Conservation (phyloP, 2,113 vertebrate genomes). For the Pseudorasbora parva region DNA sequence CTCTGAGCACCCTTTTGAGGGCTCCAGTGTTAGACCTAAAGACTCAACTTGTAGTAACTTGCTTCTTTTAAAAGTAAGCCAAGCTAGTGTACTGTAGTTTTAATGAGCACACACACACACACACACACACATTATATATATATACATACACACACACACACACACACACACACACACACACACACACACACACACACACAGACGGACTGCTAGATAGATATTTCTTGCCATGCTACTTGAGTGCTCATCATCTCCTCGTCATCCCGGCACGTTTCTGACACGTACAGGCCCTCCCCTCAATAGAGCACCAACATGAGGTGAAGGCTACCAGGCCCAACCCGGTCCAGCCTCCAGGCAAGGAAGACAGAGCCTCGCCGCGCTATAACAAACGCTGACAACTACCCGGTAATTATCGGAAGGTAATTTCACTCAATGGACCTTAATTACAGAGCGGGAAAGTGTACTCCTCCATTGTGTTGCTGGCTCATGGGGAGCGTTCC, state of each 20-base stretch:
- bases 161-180: no score
- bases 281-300: conserved; percentile 27
- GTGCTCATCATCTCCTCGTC: no score
- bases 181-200: no score
- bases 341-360: conserved; percentile 56
- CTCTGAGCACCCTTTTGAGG: background rate
- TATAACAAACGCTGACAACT: conserved; percentile 78
- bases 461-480: conserved; percentile 72
- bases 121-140: no score
- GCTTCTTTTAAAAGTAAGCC: no score
- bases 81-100: no score
- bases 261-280: background rate
- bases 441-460: conserved; percentile 78
- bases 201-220: no score
- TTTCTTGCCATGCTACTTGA: background rate
- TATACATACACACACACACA: no score
- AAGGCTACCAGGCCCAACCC: conserved; percentile 59
- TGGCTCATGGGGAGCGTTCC: conserved; percentile 67
- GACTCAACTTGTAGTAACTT: no score
- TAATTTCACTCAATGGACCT: conserved; percentile 80
- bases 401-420: conserved; percentile 81
- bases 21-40: background rate
- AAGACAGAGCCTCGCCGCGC: conserved; percentile 59
- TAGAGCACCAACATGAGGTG: conserved; percentile 37
- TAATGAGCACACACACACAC: no score